phyloP scores from a whole-genome alignment of 1,140 invertebrate genomes.

The Aleiodes sp. region DNA sequence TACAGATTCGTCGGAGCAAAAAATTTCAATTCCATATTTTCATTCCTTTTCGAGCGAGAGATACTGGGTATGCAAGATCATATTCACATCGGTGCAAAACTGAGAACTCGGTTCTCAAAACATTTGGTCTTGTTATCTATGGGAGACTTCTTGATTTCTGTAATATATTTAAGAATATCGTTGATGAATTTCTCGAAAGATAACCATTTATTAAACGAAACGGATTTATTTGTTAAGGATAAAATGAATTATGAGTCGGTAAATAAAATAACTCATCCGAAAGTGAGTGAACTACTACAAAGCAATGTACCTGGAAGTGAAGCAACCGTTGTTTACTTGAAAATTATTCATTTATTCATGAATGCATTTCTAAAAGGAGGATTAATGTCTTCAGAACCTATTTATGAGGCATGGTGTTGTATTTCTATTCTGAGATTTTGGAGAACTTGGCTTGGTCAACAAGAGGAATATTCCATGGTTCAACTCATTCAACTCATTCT shows the following conservation, averaged over 20 bases:
- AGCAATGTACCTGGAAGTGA: constrained; percentile 24
- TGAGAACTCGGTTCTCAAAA: constrained; percentile 21
- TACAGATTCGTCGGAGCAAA: too few species aligned
- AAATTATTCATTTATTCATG: constrained; percentile 23
- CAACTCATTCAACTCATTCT: too few species aligned
- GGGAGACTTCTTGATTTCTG: constrained; percentile 22
- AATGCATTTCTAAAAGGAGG: constrained; percentile 10
- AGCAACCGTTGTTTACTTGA: constrained; percentile 20
- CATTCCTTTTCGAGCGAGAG: not conserved
- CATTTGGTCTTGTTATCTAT: constrained; percentile 19
- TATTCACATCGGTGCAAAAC: constrained; percentile 27
- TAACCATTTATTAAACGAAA: constrained; percentile 31
- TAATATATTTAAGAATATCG: constrained; percentile 13
- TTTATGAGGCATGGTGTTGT: constrained; percentile 28
- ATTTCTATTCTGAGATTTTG: constrained; percentile 33
- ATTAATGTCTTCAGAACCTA: not conserved
- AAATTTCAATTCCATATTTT: too few species aligned
- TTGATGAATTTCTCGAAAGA: constrained; percentile 23
- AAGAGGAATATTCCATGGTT: not conserved
- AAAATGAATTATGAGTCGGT: constrained; percentile 37
- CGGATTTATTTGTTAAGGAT: constrained; percentile 28
- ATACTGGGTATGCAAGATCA: constrained; percentile 19
- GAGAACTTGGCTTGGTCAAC: constrained; percentile 19
- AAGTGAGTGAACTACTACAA: constrained; percentile 14
- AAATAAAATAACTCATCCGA: constrained; percentile 31